Evolutionary conservation across 1,140 invertebrate species (phyloP), one percentile per base, ranked within the genome.

Genomic region (Parasteatoda tepidariorum): DNA sequence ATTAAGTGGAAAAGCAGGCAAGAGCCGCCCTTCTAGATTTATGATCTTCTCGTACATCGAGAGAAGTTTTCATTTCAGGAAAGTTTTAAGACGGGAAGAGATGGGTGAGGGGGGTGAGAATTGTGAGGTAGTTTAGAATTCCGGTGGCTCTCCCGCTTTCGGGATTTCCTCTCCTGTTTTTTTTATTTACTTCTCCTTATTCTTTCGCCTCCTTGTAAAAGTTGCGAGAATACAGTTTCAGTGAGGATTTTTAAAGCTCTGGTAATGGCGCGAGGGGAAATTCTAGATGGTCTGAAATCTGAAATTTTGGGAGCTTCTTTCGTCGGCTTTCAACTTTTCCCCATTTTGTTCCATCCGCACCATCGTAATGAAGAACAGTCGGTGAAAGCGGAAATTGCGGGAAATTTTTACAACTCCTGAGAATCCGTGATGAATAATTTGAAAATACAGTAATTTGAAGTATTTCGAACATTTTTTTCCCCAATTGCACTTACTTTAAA

Each of bases 21-120:
- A 68, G 34, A 34, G 66, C 66, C 66, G 62, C 34, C 34, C 67
- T 31, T 62, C 59, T 54, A 75, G 73, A 75, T 75, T 75, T 75
- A 75, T 75, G 73, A 62, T 61, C 30, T 33, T 30, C 33, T 55
- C 68, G 28, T n/a, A n/a, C 68, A 57, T n/a, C 55, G 73, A 33
- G 55, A 62, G 73, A 75, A 75, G 73, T 75, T 75, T 75, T 75
- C 73, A 75, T 75, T 62, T 75, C n/a, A 57, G 48, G 73, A 66
- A 75, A 75, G 73, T 75, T 75, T 75, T 57, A 57, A 71, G 48
- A 62, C 31, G 55, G 31, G 57, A n/a, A 33, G 3, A 0, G 13
- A 34, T 9, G 31, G 1, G 6, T 4, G 22, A 18, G 59, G 11
- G 22, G 22, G 59, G 11, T 26, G 22, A 15, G 34, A 33, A 22